Conservation (phyloP, 2,888 invertebrate species). For the Drosophila falleni region DNA sequence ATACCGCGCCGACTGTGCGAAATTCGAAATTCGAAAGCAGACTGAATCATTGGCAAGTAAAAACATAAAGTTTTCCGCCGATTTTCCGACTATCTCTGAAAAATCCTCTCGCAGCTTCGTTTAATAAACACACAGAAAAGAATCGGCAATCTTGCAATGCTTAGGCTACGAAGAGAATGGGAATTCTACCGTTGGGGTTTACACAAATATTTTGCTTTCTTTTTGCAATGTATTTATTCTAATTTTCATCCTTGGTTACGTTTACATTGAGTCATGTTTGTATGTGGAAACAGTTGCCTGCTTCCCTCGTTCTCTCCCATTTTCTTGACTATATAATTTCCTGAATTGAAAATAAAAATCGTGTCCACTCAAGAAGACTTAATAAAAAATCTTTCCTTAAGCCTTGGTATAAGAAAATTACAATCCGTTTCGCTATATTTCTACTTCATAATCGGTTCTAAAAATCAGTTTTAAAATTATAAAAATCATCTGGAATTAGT, state of each 20-base stretch:
- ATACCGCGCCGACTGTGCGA: constrained; percentile 69
- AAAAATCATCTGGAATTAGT: no score
- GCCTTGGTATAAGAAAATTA: no score
- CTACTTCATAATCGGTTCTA: background rate
- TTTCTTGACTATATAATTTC: no score
- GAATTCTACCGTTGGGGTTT: constrained; percentile 5
- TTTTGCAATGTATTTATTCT: background rate
- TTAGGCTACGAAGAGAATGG: background rate
- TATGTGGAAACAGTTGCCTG: background rate
- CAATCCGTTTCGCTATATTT: background rate
- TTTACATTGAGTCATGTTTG: background rate
- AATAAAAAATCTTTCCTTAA: no score
- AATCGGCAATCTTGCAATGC: background rate
- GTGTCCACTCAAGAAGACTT: no score
- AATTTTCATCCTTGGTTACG: background rate
- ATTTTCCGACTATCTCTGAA: constrained; percentile 12
- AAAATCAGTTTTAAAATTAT: no score
- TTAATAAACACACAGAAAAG: constrained; percentile 17
- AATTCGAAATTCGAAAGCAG: constrained; percentile 79
- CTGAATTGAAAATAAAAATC: no score
- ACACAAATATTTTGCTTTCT: constrained; percentile 6
- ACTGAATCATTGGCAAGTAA: constrained; percentile 55
- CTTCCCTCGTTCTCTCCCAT: background rate
- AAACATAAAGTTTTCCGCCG: constrained; percentile 30
- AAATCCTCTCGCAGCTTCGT: constrained; percentile 8